These are phyloP conservation scores for Sander vitreus DNA, from an alignment of 2,113 vertebrate species.

Conservation along the genomic window DNA sequence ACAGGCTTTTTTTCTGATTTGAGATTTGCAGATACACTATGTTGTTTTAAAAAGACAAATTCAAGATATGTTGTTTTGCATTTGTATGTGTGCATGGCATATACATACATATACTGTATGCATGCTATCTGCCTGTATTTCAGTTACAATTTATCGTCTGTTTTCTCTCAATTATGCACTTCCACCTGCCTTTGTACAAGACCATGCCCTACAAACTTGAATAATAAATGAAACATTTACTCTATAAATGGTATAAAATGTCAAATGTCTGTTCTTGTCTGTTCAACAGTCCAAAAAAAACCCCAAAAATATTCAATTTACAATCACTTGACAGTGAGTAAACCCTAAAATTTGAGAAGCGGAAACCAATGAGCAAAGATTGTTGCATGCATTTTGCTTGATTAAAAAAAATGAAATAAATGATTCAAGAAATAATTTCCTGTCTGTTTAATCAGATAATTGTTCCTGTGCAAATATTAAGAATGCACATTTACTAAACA, in stretches of 20 bases:
- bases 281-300: too few relatives aligned
- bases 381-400: not conserved
- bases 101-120: too few relatives aligned
- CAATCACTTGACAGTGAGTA: too few relatives aligned
- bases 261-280: too few relatives aligned
- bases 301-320: too few relatives aligned
- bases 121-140: not conserved
- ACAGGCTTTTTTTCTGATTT: not conserved
- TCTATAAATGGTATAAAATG: too few relatives aligned
- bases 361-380: too few relatives aligned
- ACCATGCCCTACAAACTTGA: not conserved
- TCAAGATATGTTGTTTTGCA: not conserved
- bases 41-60: not conserved
- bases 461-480: not conserved
- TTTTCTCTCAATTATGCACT: not conserved
- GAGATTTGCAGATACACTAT: not conserved
- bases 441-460: too few relatives aligned
- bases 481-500: not conserved
- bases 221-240: not conserved
- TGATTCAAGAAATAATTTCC: not conserved
- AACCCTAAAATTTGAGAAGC: too few relatives aligned
- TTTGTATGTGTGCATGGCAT: not conserved
- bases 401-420: not conserved
- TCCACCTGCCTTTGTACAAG: not conserved
- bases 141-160: not conserved